These are phyloP conservation scores for Cetoscarus ocellatus DNA, from an alignment of 2,797 vertebrate species.

Conservation along the genomic window DNA sequence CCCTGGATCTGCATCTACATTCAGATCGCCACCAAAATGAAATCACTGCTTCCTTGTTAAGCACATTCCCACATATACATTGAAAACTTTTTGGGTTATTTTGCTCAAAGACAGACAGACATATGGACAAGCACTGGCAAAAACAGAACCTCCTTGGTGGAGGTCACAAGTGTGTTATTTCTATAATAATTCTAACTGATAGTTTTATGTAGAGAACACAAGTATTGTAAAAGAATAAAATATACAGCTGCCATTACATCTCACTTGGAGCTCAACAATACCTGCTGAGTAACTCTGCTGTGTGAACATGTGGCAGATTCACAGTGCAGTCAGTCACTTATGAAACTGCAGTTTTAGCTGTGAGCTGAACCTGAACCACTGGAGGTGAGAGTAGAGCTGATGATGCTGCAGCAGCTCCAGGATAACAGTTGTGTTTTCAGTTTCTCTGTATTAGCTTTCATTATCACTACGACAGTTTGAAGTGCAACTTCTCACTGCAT, in stretches of 20 bases:
- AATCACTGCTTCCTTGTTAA: too few relatives aligned
- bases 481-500: conserved; percentile 2
- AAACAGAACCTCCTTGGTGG: too few relatives aligned
- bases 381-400: conserved; percentile 3
- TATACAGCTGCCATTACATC: neutral
- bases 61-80: too few relatives aligned
- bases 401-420: conserved; percentile 13
- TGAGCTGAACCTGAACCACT: conserved; percentile 26
- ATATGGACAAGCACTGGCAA: too few relatives aligned
- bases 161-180: too few relatives aligned
- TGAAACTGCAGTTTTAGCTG: conserved; percentile 27
- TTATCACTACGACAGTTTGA: neutral
- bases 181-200: too few relatives aligned
- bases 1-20: too few relatives aligned
- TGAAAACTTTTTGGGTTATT: too few relatives aligned
- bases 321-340: neutral
- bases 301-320: neutral
- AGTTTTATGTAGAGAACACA: too few relatives aligned
- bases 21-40: too few relatives aligned
- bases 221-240: too few relatives aligned
- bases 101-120: too few relatives aligned
- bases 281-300: neutral
- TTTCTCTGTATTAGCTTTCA: neutral
- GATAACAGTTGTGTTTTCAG: conserved; percentile 7
- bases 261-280: neutral